Evolutionary conservation across 2,797 vertebrate species (phyloP).

Genomic region (Enteromius radiatus): DNA sequence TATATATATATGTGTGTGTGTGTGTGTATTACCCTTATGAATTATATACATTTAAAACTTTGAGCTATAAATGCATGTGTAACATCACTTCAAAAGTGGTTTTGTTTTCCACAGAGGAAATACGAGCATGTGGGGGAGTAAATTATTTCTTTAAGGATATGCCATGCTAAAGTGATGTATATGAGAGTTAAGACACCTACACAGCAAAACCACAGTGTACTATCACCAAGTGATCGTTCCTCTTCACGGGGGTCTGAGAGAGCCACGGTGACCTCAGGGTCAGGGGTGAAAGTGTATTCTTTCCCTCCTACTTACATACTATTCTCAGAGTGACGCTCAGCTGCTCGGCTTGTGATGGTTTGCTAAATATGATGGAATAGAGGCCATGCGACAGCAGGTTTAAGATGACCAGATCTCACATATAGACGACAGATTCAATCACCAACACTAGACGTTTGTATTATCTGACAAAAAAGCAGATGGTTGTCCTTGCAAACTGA

Average conservation of each 20-base stretch:
- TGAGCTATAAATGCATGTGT: background rate
- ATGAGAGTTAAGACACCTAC: background rate
- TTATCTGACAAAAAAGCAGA: background rate
- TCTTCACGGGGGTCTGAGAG: conserved; percentile 65
- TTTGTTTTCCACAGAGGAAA: no score
- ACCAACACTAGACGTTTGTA: background rate
- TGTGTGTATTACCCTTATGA: background rate
- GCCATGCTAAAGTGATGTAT: background rate
- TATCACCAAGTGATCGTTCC: conserved; percentile 8
- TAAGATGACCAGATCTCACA: background rate
- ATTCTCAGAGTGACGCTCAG: conserved; percentile 28
- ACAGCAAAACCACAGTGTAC: background rate
- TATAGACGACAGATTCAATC: background rate
- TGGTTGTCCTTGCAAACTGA: background rate
- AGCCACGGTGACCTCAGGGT: conserved; percentile 60
- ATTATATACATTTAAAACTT: background rate
- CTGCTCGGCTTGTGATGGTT: background rate
- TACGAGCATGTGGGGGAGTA: background rate
- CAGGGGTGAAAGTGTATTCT: conserved; percentile 66
- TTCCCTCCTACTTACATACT: conserved; percentile 41
- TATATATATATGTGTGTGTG: background rate
- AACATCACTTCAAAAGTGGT: background rate
- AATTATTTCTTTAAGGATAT: background rate
- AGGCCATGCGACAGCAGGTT: background rate
- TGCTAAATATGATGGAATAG: conserved; percentile 25